Evolutionary conservation across 2,113 vertebrate species (phyloP), one percentile per base, ranked within the genome.

Genomic region (Neofelis nebulosa): DNA sequence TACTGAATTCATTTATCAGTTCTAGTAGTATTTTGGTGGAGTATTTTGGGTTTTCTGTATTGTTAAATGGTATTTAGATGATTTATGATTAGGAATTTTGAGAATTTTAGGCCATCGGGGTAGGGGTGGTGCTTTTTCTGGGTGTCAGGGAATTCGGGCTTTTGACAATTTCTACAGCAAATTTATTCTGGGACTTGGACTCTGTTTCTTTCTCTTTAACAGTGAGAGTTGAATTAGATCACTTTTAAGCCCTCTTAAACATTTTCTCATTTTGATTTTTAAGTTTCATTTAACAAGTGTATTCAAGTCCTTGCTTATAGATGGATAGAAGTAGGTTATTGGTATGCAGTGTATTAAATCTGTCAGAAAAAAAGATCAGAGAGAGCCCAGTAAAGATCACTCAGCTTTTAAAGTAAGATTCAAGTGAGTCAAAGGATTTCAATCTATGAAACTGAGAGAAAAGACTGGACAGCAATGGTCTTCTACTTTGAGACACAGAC

Each of bases 351-450:
- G 29, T 87, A 36, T 95, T 95, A 82, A 97, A 96, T 85, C 29
- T 95, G 57, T 92, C 38, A 94, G 71, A 91, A 63, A 82, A 82
- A 91, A 48, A 86, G 65, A 97, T 98, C 95, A 97, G 82, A 97
- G 69, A 76, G 91, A 78, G 27, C 23, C 68, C 29, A 14, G 50
- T 65, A 88, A 92, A 95, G 96, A 96, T 97, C 76, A 73, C 29
- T 95, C 81, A 89, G 50, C 66, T 97, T 98, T 96, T 93, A 89
- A 97, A 93, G 68, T 78, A 90, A 98, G 76, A 95, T 97, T 97
- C 88, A 91, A 84, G 83, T 87, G 79, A 97, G 65, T 97, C 80
- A 98, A 98, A 97, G 80, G 68, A 96, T 96, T 97, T 97, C 71
- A 97, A 38, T 95, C 71, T 91, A 80, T 78, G n/a, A 52, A 57